A percentile compares a stretch with the other conserved stretches of the same genome.
Conservation (phyloP, 2,113 vertebrate species). For the Barnardius zonarius region DNA sequence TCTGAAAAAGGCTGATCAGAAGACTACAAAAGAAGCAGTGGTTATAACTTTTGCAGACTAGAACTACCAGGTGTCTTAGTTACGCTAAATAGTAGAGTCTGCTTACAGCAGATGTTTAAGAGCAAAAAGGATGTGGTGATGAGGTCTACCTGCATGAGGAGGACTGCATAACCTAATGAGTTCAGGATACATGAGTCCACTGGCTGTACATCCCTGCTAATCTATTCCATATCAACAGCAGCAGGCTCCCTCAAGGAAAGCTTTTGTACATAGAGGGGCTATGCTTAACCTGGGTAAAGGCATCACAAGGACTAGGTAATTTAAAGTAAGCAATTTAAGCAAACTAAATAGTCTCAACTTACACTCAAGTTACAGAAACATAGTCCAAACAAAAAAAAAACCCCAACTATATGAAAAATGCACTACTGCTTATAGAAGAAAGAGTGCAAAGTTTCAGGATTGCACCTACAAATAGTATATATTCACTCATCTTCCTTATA, state of each 20-base stretch:
- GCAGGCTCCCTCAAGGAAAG: constrained; percentile 6
- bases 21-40: not conserved
- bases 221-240: not conserved
- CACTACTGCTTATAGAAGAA: not conserved
- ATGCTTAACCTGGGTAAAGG: not conserved
- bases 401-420: not conserved
- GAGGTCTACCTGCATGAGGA: not conserved
- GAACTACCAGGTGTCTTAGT: not conserved
- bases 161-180: not conserved
- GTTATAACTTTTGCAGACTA: not conserved
- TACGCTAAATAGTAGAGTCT: not conserved
- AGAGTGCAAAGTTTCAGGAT: not conserved
- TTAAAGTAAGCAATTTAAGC: constrained; percentile 7
- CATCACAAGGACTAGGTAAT: constrained; percentile 2
- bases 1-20: not conserved
- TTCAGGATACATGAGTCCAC: not conserved
- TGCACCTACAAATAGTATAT: not conserved
- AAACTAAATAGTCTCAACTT: not conserved
- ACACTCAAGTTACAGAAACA: not conserved
- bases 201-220: not conserved
- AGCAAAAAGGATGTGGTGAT: not conserved
- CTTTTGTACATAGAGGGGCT: not conserved
- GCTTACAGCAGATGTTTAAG: not conserved
- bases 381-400: not conserved
- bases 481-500: not conserved